These are phyloP conservation scores for Cryptocheilus praepositus DNA, from an alignment of 2,888 invertebrate genomes.

Conservation along the genomic window DNA sequence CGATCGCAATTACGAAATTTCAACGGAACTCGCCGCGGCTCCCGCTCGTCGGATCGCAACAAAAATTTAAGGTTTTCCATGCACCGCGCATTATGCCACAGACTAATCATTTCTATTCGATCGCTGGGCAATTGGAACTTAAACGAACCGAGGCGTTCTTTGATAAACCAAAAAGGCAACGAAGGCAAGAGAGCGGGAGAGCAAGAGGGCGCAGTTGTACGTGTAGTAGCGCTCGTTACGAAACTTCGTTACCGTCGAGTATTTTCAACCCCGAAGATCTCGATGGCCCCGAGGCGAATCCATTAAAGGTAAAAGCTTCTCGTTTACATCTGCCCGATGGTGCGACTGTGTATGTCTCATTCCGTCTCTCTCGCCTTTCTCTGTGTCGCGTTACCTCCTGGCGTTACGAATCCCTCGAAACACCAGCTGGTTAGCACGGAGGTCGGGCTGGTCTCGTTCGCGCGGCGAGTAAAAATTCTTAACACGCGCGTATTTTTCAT, in stretches of 20 bases:
- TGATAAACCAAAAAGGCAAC: not conserved
- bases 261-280: conserved; percentile 58
- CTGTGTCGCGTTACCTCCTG: conserved; percentile 1
- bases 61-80: conserved; percentile 19
- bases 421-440: conserved; percentile 48
- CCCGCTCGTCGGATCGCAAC: conserved; percentile 5
- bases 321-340: conserved; percentile 49
- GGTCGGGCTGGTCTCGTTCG: conserved; percentile 5
- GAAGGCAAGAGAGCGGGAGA: not conserved
- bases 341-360: not conserved
- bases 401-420: conserved; percentile 42
- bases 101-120: conserved; percentile 39
- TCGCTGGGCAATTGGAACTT: conserved; percentile 47
- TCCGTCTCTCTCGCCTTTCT: conserved; percentile 5
- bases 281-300: conserved; percentile 53
- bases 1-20: conserved; percentile 3
- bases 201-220: conserved; percentile 20
- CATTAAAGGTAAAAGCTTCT: conserved; percentile 59
- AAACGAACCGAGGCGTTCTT: conserved; percentile 38
- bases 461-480: not conserved
- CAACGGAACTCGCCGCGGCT: conserved; percentile 6
- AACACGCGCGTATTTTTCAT: no score
- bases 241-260: conserved; percentile 56
- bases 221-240: conserved; percentile 48
- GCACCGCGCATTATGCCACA: conserved; percentile 1